Evolutionary conservation across 1,140 invertebrate species (phyloP), one percentile per base, ranked within the genome.

Genomic region (Drosophila simulans): DNA sequence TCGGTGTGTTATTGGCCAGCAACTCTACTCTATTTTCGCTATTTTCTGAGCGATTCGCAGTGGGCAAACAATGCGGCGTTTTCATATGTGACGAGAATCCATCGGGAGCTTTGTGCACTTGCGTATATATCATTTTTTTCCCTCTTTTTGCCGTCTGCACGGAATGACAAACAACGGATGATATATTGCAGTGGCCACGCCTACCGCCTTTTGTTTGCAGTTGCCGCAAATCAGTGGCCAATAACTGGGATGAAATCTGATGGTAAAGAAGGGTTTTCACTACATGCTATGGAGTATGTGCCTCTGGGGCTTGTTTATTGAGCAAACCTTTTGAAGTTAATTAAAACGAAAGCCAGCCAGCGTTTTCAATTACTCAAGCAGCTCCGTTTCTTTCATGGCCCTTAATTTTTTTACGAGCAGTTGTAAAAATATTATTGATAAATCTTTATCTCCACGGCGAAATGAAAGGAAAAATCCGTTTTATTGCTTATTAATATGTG

Each of bases 181-280:
- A 88, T 86, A 81, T 77, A 80, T 81, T 83, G 77, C 68, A 64
- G 35, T 39, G 46, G 57, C 82, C 82, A 81, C 78, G 64, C 82
- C 83, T 74, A 68, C 25, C 49, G 51, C 65, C 59, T 77, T 83
- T 83, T 86, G 69, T 86, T 82, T 89, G 56, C 65, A 62, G 65
- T 89, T 71, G 79, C 84, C 83, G 69, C 79, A 83, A 88, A 88
- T 86, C 83, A 82, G 83, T 71, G 79, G 83, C 65, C 83, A 88
- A 88, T 88, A 88, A 72, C 71, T 48, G 12, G 64, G 40, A 39
- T 72, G 59, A 42, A 55, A 49, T 39, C 54, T 27, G 25, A 7
- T 45, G 46, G 45, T 46, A 17, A 15, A 2, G 34, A 15, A 22
- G 35, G 15, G 22, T 42, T 46, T 37, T 11, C 12, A 5, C 25